phyloP scores from a whole-genome alignment of 2,888 invertebrate species.

The Dasypogon diadema region DNA sequence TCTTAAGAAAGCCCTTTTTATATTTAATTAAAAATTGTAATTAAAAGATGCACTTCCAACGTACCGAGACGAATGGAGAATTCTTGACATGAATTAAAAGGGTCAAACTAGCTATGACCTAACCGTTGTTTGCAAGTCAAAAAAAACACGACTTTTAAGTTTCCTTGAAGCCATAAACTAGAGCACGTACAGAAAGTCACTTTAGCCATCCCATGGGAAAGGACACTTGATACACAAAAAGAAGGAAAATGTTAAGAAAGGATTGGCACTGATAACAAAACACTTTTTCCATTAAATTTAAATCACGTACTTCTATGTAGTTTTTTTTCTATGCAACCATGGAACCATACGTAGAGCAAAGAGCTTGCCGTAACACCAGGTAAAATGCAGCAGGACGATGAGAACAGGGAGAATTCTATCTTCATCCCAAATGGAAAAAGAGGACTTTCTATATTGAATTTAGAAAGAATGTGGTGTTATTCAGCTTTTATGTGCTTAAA shows the following conservation, averaged over 20 bases:
- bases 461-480: neutral
- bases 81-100: conserved; percentile 40
- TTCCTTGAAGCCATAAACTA: neutral
- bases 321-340: neutral
- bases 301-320: conserved; percentile 32
- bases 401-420: neutral
- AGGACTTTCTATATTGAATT: conserved; percentile 23
- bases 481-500: conserved; percentile 1
- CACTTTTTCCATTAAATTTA: conserved; percentile 42
- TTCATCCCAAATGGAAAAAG: conserved; percentile 1
- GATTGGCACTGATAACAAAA: conserved; percentile 37
- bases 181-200: neutral
- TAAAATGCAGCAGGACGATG: neutral
- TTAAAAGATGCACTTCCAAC: conserved; percentile 34
- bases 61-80: conserved; percentile 11
- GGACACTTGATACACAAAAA: neutral
- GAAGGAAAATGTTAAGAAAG: neutral
- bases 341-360: neutral
- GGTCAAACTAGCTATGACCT: conserved; percentile 30
- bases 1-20: conserved; percentile 23
- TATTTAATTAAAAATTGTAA: conserved; percentile 42
- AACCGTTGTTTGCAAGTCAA: neutral
- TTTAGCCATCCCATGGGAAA: neutral
- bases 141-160: neutral
- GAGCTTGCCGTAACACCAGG: neutral